These are phyloP conservation scores for Dicaeum eximium DNA, from an alignment of 2,113 vertebrate species.

Conservation along the genomic window DNA sequence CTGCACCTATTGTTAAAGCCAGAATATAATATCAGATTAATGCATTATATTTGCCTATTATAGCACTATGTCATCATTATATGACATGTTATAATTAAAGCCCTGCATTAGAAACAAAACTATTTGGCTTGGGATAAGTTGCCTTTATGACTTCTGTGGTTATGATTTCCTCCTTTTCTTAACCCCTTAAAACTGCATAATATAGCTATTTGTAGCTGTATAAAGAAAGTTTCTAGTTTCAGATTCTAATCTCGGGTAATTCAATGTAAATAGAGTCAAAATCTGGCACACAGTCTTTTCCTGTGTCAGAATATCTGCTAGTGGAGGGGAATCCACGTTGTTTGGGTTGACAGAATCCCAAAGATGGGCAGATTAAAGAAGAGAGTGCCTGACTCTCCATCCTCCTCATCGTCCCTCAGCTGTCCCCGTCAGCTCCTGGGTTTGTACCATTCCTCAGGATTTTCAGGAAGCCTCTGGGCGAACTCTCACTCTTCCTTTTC, in stretches of 20 bases:
- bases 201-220: conserved; percentile 65
- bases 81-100: conserved; percentile 70
- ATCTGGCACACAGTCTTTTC: conserved; percentile 23
- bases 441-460: not conserved
- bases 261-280: conserved; percentile 51
- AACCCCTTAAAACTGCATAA: conserved; percentile 59
- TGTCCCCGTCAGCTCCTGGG: not conserved
- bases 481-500: not conserved
- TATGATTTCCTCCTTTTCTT: conserved; percentile 56
- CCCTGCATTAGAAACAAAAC: conserved; percentile 67
- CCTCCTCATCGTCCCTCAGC: not conserved
- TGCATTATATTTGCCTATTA: conserved; percentile 72
- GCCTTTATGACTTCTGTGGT: conserved; percentile 66
- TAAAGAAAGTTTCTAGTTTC: conserved; percentile 59
- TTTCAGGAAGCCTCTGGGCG: not conserved
- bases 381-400: not conserved
- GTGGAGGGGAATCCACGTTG: not conserved
- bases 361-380: not conserved
- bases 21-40: conserved; percentile 78
- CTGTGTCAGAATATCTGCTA: not conserved
- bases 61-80: conserved; percentile 77
- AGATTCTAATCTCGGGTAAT: conserved; percentile 60
- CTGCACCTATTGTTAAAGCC: conserved; percentile 75
- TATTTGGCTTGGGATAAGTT: conserved; percentile 71
- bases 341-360: not conserved